Evolutionary conservation across 2,797 vertebrate genomes (phyloP).

Genomic region (Gymnopithys bicolor): DNA sequence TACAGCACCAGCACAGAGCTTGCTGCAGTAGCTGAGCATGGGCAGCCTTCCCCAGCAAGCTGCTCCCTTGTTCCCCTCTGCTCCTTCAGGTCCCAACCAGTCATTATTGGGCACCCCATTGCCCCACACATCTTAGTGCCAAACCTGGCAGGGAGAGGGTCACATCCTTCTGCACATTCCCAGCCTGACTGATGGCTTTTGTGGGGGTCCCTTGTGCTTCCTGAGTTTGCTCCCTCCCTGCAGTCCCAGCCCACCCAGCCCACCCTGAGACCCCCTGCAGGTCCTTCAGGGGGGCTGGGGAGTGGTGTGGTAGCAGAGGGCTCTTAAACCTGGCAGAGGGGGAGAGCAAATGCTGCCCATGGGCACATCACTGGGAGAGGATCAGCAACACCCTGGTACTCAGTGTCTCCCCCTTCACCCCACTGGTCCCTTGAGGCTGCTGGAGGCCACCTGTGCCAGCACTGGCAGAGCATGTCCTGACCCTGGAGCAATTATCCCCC

Average conservation of each 20-base stretch:
- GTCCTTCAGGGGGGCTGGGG: not conserved
- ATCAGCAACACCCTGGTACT: not conserved
- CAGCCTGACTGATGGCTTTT: not conserved
- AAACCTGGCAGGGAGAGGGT: not conserved
- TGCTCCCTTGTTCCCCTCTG: not conserved
- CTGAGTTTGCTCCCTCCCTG: accelerated
- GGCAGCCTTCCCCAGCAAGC: not conserved
- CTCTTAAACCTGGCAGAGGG: not conserved
- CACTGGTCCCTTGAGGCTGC: accelerated
- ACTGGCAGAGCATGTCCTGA: accelerated
- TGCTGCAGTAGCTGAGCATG: accelerated
- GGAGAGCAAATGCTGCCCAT: not conserved
- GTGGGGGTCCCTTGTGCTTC: not conserved
- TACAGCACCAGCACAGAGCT: not conserved
- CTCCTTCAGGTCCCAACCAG: accelerated
- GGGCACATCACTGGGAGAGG: accelerated
- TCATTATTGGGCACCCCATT: accelerated
- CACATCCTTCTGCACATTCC: not conserved
- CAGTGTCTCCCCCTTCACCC: not conserved
- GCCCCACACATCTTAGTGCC: not conserved
- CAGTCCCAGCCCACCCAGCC: not conserved
- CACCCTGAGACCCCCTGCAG: accelerated
- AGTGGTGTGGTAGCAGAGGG: accelerated
- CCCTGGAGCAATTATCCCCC: not conserved
- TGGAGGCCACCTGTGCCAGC: not conserved